A percentile compares a stretch with the other conserved stretches of the same genome.
phyloP scores from a whole-genome alignment of 2,113 vertebrate genomes.

The Micronisus gabar region DNA sequence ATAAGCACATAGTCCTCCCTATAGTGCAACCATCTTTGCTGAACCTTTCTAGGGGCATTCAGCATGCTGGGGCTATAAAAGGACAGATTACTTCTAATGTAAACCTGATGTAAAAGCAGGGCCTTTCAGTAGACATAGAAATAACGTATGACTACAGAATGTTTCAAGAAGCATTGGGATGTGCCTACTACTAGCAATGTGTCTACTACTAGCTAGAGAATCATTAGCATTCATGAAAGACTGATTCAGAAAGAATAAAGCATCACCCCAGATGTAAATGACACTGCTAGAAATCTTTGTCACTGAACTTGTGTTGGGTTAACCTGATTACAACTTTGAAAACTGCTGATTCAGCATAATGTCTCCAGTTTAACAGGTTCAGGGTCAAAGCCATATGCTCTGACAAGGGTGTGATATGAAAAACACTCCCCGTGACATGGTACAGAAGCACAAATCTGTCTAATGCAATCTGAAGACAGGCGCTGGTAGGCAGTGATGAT shows the following conservation, averaged over 20 bases:
- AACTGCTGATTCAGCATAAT: background rate
- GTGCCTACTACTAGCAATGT: background rate
- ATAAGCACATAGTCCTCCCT: background rate
- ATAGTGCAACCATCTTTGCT: background rate
- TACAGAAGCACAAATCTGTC: background rate
- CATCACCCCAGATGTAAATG: background rate
- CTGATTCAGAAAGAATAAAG: background rate
- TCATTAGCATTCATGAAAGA: background rate
- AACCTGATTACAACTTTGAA: slow-evolving; percentile 3
- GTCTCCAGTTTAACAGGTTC: background rate
- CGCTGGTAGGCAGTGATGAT: background rate
- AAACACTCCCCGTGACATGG: background rate
- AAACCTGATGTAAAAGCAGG: background rate
- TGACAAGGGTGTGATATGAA: background rate
- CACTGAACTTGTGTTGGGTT: background rate
- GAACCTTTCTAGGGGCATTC: background rate
- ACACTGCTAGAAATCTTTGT: background rate
- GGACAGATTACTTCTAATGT: background rate
- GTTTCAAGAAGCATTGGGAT: background rate
- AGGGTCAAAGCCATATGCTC: slow-evolving; percentile 26
- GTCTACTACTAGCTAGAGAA: background rate
- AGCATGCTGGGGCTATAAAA: background rate
- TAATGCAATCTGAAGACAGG: background rate
- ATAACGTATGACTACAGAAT: background rate
- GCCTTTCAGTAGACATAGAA: background rate